Evolutionary conservation across 1,140 invertebrate species (phyloP).

Genomic region (Calycopis cecrops): DNA sequence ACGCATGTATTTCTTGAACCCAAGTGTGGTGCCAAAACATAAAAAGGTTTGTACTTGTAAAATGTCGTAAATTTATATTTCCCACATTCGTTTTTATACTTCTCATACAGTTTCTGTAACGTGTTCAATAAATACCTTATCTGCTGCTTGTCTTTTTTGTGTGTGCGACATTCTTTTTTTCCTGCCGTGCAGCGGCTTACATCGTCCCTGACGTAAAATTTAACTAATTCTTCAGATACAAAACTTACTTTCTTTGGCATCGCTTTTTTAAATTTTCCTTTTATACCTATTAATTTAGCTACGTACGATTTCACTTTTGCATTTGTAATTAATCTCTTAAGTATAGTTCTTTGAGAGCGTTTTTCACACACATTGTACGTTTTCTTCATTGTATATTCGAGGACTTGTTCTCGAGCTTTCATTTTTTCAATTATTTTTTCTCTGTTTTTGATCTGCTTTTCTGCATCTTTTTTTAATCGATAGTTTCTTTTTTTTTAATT

Average conservation of each 20-base stretch:
- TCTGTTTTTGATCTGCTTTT: neutral
- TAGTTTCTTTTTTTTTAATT: slow-evolving; percentile 1
- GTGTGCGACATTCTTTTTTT: slow-evolving; percentile 20
- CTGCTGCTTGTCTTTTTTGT: slow-evolving; percentile 21
- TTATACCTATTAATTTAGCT: slow-evolving; percentile 2
- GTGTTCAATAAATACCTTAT: slow-evolving; percentile 21
- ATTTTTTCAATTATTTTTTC: neutral
- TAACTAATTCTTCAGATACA: slow-evolving; percentile 13
- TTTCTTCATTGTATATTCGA: slow-evolving; percentile 2
- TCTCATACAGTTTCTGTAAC: slow-evolving; percentile 18
- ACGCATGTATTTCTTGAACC: neutral
- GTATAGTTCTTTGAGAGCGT: slow-evolving; percentile 3
- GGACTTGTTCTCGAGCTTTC: neutral
- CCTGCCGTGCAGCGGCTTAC: slow-evolving; percentile 20
- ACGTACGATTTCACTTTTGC: neutral
- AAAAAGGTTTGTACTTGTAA: slow-evolving; percentile 22
- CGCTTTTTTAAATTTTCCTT: slow-evolving; percentile 1
- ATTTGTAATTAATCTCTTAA: slow-evolving; percentile 10
- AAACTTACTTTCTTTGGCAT: neutral
- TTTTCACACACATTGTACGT: neutral
- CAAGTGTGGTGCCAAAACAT: slow-evolving; percentile 11
- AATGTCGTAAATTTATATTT: slow-evolving; percentile 21
- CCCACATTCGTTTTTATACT: slow-evolving; percentile 21
- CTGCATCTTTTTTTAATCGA: neutral
- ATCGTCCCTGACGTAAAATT: slow-evolving; percentile 23